Evolutionary conservation across 2,113 vertebrate species (phyloP), one percentile per base, ranked within the genome.

Genomic region (Pontoporia blainvillei): DNA sequence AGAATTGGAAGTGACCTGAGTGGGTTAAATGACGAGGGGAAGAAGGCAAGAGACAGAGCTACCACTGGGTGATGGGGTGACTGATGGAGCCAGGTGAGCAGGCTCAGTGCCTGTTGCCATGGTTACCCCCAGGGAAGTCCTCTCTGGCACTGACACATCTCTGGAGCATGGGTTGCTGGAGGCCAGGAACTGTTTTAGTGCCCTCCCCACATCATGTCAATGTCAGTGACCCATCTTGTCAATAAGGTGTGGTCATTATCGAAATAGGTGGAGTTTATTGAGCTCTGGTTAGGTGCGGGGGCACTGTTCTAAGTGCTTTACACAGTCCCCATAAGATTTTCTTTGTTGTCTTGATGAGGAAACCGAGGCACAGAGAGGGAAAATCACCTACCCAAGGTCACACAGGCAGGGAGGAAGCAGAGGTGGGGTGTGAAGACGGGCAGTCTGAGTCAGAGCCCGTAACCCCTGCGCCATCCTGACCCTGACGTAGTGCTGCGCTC

Each of bases 381-480:
- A 52, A 5, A 20, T 73, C 62, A 67, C 15, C 62, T 21, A 39
- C 66, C 46, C 21, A 18, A 23, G 88, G 27, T 39, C 59, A 52
- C 62, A 31, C 41, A n/a, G 52, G 44, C 61, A n/a, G 67, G 23
- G 54, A 36, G n/a, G 25, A 69, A 36, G 27, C 14, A 5, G 46
- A 31, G 41, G 61, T 29, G 61, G 75, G 52, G 10, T 25, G 29
- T 49, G 83, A 52, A 73, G 61, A 15, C 0, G 2, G 46, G 13
- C 10, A 25, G 44, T 18, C 31, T 12, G 21, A 14, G 34, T 52
- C 49, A 1, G 8, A 67, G n/a, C 44, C 6, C 41, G 62, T 23
- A 4, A 6, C 4, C 39, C 21, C 18, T n/a, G 67, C 1, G 0
- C 79, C 12, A 1, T 25, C 15, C 31, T 18, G 49, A 46, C 36